A percentile compares a stretch with the other conserved stretches of the same genome.
phyloP scores from a whole-genome alignment of 2,888 invertebrate genomes.

The Antitype chi region DNA sequence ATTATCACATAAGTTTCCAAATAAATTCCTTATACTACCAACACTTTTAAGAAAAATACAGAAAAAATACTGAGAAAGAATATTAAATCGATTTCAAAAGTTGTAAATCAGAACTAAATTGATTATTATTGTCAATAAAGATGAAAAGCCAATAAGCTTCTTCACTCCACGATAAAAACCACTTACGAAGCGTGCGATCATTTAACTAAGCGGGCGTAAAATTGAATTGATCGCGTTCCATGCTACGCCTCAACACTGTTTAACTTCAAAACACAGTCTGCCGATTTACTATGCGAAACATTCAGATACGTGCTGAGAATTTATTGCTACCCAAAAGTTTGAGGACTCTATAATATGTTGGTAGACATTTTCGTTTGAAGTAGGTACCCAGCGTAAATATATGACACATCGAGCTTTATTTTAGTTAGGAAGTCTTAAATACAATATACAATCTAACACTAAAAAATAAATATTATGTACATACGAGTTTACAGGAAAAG shows the following conservation, averaged over 20 bases:
- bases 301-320: conserved; percentile 73
- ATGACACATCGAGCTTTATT: background rate
- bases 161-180: conserved; percentile 26
- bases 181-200: conserved; percentile 23
- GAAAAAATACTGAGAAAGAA: background rate
- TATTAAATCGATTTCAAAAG: background rate
- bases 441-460: no score
- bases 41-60: background rate
- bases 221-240: conserved; percentile 45
- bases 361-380: background rate
- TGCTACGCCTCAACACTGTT: conserved; percentile 48
- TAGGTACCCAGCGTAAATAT: background rate
- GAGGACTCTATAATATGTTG: conserved; percentile 42
- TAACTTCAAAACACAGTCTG: conserved; percentile 60
- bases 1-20: background rate
- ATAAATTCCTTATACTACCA: background rate
- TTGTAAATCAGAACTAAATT: conserved; percentile 15
- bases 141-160: conserved; percentile 28
- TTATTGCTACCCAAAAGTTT: conserved; percentile 58
- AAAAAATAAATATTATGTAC: no score
- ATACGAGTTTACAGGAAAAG: no score
- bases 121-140: conserved; percentile 33
- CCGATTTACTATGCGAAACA: conserved; percentile 72
- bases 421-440: no score
- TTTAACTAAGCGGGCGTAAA: conserved; percentile 38